Evolutionary conservation across 1,140 invertebrate species (phyloP), one percentile per base, ranked within the genome.

Genomic region (Gonatopus flavifemur): DNA sequence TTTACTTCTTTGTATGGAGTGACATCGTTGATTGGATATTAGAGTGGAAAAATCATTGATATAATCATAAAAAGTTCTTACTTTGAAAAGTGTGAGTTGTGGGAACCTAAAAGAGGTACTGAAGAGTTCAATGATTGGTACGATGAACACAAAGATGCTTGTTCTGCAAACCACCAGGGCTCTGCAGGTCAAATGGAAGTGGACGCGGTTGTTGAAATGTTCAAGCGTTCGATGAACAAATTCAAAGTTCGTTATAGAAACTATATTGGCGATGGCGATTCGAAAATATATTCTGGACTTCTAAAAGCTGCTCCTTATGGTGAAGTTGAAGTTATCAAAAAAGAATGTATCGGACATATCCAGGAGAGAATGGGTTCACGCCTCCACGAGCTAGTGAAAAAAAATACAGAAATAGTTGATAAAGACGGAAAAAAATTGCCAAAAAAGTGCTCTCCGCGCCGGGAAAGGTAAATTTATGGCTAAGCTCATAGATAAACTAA

Each of bases 401-500:
- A 46, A 47, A 36, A 47, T 12, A 32, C 38, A 28, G 13, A 39
- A 32, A 47, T 40, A 21, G 38, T 46, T 33, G 20, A 25, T 5
- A 38, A 49, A 49, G 46, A 49, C 6, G 25, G 25, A 28, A 28
- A 28, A 12, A 28, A 28, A 28, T 7, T 28, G 12, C 25, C 6
- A 28, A 40, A 52, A 49, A 53, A 54, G 63, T 33, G n/a, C n/a
- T n/a, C n/a, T 19, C 21, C 44, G 59, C 38, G 59, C 49, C 30
- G 57, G 56, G 8, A 52, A 51, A 57, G 57, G 55, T 21, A 51
- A 51, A 31, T 40, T 65, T 19, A 60, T 56, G 31, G 55, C 39
- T 20, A 59, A 50, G 52, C 20, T 57, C 19, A 67, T 69, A 13
- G 47, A 58, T 55, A 56, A 63, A 37, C 52, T 64, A 36, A 55